phyloP scores from a whole-genome alignment of 1,140 invertebrate genomes.

The Mactra quadrangularis region DNA sequence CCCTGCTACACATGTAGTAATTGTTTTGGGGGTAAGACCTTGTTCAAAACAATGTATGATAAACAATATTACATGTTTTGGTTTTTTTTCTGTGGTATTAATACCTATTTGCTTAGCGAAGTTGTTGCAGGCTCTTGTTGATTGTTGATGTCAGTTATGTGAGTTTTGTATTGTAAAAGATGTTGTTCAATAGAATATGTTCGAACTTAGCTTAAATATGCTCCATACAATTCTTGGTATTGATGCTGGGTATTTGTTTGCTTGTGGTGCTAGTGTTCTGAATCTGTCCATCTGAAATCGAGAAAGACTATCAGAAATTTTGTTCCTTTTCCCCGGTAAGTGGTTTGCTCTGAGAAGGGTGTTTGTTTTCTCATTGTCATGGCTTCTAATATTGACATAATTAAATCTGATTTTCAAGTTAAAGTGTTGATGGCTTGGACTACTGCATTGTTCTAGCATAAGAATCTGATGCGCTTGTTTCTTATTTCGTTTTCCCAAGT shows the following conservation, averaged over 20 bases:
- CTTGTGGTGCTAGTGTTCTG: background rate
- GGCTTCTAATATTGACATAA: background rate
- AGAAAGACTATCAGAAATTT: constrained; percentile 45
- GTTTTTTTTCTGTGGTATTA: background rate
- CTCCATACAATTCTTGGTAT: background rate
- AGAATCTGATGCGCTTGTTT: constrained; percentile 22
- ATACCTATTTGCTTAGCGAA: background rate
- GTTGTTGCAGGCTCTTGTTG: background rate
- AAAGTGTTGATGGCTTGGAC: constrained; percentile 6
- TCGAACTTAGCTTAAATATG: background rate
- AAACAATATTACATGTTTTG: constrained; percentile 2
- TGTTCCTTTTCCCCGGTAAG: constrained; percentile 2
- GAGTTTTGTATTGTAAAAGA: background rate
- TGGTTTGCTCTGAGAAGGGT: background rate
- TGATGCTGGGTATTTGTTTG: background rate
- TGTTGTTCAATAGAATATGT: background rate
- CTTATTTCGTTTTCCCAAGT: background rate
- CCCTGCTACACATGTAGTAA: background rate
- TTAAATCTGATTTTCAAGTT: background rate
- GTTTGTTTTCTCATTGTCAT: background rate
- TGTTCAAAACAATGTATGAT: background rate
- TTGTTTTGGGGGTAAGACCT: background rate
- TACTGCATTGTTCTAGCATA: constrained; percentile 13
- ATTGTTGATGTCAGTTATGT: background rate
- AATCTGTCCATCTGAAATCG: constrained; percentile 42